phyloP scores from a whole-genome alignment of 2,888 invertebrate genomes.

The Dryococelus australis region DNA sequence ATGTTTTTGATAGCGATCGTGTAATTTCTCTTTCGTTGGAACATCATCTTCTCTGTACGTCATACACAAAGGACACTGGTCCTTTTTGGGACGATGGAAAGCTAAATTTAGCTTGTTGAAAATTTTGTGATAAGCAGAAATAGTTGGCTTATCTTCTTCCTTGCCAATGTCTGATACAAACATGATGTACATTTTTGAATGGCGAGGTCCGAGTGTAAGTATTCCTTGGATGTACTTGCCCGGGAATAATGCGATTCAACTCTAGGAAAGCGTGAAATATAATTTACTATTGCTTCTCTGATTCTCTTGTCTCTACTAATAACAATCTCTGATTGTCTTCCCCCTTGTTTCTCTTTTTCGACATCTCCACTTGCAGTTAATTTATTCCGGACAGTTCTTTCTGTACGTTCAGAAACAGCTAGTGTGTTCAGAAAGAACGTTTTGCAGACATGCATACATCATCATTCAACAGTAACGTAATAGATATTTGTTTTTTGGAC shows the following conservation, averaged over 20 bases:
- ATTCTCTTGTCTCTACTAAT: neutral
- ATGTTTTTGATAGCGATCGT: neutral
- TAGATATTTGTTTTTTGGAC: neutral
- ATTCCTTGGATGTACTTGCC: neutral
- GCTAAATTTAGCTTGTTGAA: neutral
- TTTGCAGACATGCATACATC: neutral
- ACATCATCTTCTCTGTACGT: neutral
- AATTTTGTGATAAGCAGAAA: neutral
- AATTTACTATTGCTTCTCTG: neutral
- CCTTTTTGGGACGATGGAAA: too few relatives aligned
- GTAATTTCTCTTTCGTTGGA: neutral
- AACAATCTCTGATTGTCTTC: neutral
- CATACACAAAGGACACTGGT: too few relatives aligned
- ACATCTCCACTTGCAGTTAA: neutral
- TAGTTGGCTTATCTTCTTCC: neutral
- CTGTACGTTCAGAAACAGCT: neutral
- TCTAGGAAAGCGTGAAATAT: conserved; percentile 11
- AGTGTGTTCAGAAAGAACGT: conserved; percentile 3
- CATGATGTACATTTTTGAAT: neutral
- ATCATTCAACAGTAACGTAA: neutral
- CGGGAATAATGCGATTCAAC: neutral
- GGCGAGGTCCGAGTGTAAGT: neutral
- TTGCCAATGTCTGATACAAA: neutral
- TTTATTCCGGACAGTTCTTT: neutral
- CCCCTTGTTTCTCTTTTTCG: neutral